Conservation (phyloP, 30 jellyfish, hydroid and myxozoan genomes). For the Nemopilema nomurai region DNA sequence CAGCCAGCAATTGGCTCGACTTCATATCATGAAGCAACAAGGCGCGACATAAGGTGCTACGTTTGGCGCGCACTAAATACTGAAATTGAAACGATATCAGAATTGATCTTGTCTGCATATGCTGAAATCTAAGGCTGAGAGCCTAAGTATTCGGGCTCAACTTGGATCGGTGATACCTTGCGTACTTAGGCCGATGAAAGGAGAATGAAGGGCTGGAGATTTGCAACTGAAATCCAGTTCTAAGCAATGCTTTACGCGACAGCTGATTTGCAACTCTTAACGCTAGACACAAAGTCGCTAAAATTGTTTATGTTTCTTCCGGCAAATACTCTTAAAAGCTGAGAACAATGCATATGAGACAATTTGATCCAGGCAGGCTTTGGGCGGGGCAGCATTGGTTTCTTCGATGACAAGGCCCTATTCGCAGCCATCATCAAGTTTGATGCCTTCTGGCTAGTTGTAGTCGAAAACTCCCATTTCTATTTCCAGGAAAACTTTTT, state of each 20-base stretch:
- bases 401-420: no score
- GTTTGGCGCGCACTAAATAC: not conserved
- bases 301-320: no score
- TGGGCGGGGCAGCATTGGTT: no score
- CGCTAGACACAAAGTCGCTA: not conserved
- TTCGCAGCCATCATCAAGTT: no score
- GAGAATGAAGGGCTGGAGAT: not conserved
- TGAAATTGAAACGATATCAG: not conserved
- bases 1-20: not conserved
- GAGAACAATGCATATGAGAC: no score
- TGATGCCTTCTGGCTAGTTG: no score
- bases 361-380: no score
- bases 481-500: no score
- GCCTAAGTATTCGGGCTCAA: not conserved
- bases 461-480: no score
- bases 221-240: not conserved
- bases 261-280: not conserved
- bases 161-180: not conserved
- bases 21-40: not conserved
- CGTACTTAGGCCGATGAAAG: not conserved
- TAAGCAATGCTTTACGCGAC: no score
- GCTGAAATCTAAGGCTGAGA: not conserved
- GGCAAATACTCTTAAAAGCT: no score
- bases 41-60: not conserved
- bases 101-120: not conserved